Evolutionary conservation across 2,888 invertebrate species (phyloP).

Genomic region (Perizoma flavofasciatum): DNA sequence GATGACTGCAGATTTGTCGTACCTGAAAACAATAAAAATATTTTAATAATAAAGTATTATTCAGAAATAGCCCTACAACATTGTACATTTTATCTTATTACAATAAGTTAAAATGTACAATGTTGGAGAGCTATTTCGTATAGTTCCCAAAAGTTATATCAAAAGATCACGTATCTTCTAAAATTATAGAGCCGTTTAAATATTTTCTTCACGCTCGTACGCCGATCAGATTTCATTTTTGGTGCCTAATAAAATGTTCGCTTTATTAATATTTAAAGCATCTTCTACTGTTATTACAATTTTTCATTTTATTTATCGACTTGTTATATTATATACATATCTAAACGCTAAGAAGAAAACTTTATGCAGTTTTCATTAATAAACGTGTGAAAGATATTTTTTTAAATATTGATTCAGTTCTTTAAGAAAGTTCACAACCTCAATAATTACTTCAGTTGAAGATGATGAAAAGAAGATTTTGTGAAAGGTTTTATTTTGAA

Average conservation of each 20-base stretch:
- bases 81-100: too few species aligned
- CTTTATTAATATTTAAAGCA: slow-evolving; percentile 36
- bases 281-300: slow-evolving; percentile 20
- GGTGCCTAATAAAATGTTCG: slow-evolving; percentile 32
- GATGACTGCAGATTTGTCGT: slow-evolving; percentile 95
- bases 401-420: too few species aligned
- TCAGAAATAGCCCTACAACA: not conserved
- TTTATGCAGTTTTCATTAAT: too few species aligned
- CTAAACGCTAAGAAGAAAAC: not conserved
- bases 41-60: not conserved
- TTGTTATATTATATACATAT: slow-evolving; percentile 14
- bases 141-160: slow-evolving; percentile 30
- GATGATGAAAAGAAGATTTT: too few species aligned
- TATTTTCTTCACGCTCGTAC: slow-evolving; percentile 37
- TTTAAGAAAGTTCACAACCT: too few species aligned
- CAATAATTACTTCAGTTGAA: too few species aligned
- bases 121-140: slow-evolving; percentile 1
- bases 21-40: slow-evolving; percentile 85
- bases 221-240: slow-evolving; percentile 36
- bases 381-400: too few species aligned
- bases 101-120: too few species aligned
- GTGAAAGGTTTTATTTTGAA: too few species aligned
- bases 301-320: slow-evolving; percentile 18
- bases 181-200: slow-evolving; percentile 38
- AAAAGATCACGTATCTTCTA: slow-evolving; percentile 36